Base-by-base conservation (phyloP, 2,888 invertebrate species). In the Protodeltote pygarga region DNA sequence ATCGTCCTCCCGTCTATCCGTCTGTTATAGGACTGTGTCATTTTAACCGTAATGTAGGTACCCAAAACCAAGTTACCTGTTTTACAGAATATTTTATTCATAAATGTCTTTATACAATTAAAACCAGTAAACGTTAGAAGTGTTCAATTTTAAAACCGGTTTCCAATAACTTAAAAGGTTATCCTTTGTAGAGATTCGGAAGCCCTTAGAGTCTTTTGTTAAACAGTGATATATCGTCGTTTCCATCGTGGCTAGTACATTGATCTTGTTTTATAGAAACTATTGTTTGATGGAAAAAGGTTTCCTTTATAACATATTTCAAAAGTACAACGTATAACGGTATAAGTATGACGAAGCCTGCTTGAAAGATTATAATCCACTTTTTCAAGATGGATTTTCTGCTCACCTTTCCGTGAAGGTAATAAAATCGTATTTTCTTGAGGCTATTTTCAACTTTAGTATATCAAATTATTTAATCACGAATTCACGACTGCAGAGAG, bases 331-430 rank as follows among this genome's bases (percentile, higher is more conserved):
- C 65, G 54, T 55, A 63, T 61, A 65, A 63, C 63, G 65, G 54
- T 55, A 63, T 61, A 65, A 63, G 62, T 73, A 69, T 70, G 70
- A 64, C 70, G 67, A 55, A 65, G 75, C 74, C 74, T 80, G 73
- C 68, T 71, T 73, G 68, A 73, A 70, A 78, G 83, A 87, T 87
- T 83, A 87, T n/a, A n/a, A n/a, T 85, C 85, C 81, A 79, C 81
- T 84, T 79, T 74, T 55, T 73, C 62, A 73, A 72, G 75, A 83
- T 84, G 73, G 78, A 81, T 78, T 81, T 81, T 73, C 70, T 69
- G 58, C 62, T 65, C 67, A 67, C 68, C 71, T 75, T 57, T 50
- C 57, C 59, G 40, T 45, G 57, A 55, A 51, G 49, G 41, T 63
- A 60, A 14, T 65, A 59, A 74, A 71, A 69, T 62, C 48, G 47